Base-by-base conservation (phyloP, 2,888 invertebrate genomes). In the Melanostoma mellinum region DNA sequence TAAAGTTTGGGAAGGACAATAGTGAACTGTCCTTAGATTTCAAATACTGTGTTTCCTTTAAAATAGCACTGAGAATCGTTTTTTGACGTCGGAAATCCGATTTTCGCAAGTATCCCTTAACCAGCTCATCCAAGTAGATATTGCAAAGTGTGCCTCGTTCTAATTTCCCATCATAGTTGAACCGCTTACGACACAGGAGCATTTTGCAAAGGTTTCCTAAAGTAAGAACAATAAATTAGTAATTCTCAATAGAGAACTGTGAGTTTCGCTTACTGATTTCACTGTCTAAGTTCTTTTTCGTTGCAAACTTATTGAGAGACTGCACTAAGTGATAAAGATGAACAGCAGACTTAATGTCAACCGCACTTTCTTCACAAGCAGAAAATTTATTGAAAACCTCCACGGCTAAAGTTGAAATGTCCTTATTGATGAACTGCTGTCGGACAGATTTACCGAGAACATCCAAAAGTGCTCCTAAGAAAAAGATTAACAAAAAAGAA, bases 111-210 rank as follows among this genome's bases (percentile, higher is more conserved):
- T 94, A 95, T n/a, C 93, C 93, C 87, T 93, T 93, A 10, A 95
- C 90, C 65, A 96, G 90, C 78, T 92, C 92, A 87, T 95, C 94
- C 10, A 96, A 90, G 81, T 93, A 92, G 84, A 93, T 93, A 89
- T 95, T 95, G 86, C 93, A 94, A 73, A 92, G 88, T 6, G 94
- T 92, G 9, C 96, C 96, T 85, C 93, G 94, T 88, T 95, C 95
- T 68, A 92, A 89, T 78, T 91, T 88, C 2, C 95, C 95, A 86
- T 94, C 93, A 48, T 92, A 89, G 80, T 93, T 93, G 86, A 93
- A 94, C 97, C 97, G 97, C 84, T 94, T 93, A 69, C 93, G 93
- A 42, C 92, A 92, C 85, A 97, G 91, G 86, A 96, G 92, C 56
- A 91, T 91, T 76, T 92, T 92, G 77, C 93, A 92, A 10, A 93